Evolutionary conservation across 2,797 vertebrate species (phyloP).

Genomic region (Buphagus erythrorhynchus): DNA sequence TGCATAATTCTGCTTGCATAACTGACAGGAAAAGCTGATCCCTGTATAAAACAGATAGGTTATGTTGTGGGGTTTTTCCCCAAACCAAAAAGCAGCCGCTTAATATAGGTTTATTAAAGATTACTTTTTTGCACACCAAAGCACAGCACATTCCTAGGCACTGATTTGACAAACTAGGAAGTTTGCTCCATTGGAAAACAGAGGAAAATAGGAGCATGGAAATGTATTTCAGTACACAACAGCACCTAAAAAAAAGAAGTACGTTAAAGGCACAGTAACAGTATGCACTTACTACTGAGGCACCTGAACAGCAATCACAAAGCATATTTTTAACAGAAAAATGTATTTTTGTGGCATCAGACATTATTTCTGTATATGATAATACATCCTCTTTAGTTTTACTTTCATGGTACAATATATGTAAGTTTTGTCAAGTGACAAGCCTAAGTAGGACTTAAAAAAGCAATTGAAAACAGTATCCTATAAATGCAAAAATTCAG

Average conservation of each 20-base stretch:
- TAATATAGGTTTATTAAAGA: neutral
- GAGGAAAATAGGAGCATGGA: neutral
- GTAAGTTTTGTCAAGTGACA: neutral
- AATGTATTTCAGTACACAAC: neutral
- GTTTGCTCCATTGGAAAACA: neutral
- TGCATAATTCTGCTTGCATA: slow-evolving; percentile 15
- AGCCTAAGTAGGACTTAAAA: neutral
- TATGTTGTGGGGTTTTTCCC: neutral
- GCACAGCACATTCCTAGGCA: neutral
- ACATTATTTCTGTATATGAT: neutral
- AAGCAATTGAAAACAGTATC: neutral
- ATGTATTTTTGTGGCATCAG: neutral
- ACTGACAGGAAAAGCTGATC: slow-evolving; percentile 39
- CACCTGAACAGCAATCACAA: neutral
- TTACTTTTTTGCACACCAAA: neutral
- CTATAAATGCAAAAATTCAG: neutral
- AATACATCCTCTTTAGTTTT: neutral
- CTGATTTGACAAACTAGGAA: neutral
- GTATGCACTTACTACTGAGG: neutral
- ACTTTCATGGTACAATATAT: neutral
- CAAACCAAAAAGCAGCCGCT: neutral
- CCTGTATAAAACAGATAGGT: slow-evolving; percentile 41
- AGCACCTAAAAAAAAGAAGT: neutral
- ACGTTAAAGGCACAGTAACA: neutral
- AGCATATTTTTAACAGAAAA: neutral